These are phyloP conservation scores for Lasioglossum lativentre DNA, from an alignment of 2,888 invertebrate species.

Conservation along the genomic window DNA sequence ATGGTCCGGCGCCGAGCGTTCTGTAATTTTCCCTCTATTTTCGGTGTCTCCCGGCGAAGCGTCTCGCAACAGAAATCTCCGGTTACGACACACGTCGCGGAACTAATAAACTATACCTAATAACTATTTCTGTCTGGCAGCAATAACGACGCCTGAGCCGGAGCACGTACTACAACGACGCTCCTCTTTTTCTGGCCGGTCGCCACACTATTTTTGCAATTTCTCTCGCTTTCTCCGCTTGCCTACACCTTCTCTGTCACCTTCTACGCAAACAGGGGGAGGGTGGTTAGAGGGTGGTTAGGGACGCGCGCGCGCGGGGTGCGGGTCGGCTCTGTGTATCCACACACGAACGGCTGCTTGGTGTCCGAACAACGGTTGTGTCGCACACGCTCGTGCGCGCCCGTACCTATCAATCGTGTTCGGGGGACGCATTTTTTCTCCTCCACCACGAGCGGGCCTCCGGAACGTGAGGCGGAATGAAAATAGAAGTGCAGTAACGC, in stretches of 20 bases:
- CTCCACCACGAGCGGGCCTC: slow-evolving; percentile 70
- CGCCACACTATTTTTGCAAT: slow-evolving; percentile 53
- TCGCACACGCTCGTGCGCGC: slow-evolving; percentile 46
- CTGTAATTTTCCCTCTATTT: background rate
- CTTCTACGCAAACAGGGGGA: slow-evolving; percentile 34
- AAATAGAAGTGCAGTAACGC: slow-evolving; percentile 82
- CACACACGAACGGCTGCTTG: slow-evolving; percentile 24
- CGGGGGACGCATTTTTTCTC: slow-evolving; percentile 77
- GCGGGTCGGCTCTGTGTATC: background rate
- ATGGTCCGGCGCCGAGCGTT: background rate
- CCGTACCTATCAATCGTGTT: slow-evolving; percentile 79
- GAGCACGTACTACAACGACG: slow-evolving; percentile 39
- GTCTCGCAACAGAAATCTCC: slow-evolving; percentile 29
- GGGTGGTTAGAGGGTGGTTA: background rate
- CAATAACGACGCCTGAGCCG: slow-evolving; percentile 34
- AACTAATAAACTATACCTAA: slow-evolving; percentile 55
- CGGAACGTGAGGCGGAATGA: slow-evolving; percentile 80
- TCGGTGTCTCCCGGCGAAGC: background rate
- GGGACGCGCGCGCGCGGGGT: background rate
- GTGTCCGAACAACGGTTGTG: slow-evolving; percentile 45
- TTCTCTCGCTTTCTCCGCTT: slow-evolving; percentile 49
- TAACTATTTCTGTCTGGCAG: slow-evolving; percentile 50
- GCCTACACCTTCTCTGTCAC: slow-evolving; percentile 38
- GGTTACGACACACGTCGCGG: slow-evolving; percentile 25
- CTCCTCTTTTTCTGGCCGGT: slow-evolving; percentile 26